Evolutionary conservation across 92 coral and sea anemone genomes (phyloP), one percentile per base, ranked within the genome.

Genomic region (Diadumene lineata): DNA sequence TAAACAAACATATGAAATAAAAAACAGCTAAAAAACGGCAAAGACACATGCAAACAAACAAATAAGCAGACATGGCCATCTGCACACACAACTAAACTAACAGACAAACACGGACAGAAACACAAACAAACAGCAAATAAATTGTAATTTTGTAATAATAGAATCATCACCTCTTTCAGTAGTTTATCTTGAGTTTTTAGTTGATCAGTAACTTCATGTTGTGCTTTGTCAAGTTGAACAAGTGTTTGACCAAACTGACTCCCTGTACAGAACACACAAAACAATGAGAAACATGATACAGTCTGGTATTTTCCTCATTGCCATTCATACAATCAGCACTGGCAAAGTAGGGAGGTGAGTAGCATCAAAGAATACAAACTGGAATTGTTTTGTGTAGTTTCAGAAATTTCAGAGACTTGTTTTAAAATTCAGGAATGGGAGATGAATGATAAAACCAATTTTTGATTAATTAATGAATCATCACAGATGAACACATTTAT

Each of bases 191-290:
- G 98, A 32, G 81, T 71, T 75, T 89, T 88, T 58, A 94, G 82
- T 80, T 91, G 97, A 56, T 82, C 73, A 32, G 83, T 76, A 53
- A 94, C 76, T 9, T 88, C 72, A 34, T 93, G 80, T 77, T 94
- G 98, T 16, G 98, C 91, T 13, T 91, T 58, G 81, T 87, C 94
- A 24, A 94, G 81, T 83, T 94, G 97, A 1, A 92, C 83, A 53
- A 94, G 72, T 0, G 98, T 92, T 50, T 92, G 93, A 17, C 98
- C 98, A 86, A 94, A 94, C 60, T 91, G 86, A 69, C 93, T 86
- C 33, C 97, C 98, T 94, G 55, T 31, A 53, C 21, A 24, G 19
- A 38, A 38, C n/a, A n/a, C n/a, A n/a, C n/a, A n/a, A n/a, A n/a
- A n/a, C n/a, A n/a, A n/a, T n/a, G n/a, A n/a, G n/a, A n/a, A n/a